phyloP scores from a whole-genome alignment of 2,888 invertebrate species.

The Alcis repandata region DNA sequence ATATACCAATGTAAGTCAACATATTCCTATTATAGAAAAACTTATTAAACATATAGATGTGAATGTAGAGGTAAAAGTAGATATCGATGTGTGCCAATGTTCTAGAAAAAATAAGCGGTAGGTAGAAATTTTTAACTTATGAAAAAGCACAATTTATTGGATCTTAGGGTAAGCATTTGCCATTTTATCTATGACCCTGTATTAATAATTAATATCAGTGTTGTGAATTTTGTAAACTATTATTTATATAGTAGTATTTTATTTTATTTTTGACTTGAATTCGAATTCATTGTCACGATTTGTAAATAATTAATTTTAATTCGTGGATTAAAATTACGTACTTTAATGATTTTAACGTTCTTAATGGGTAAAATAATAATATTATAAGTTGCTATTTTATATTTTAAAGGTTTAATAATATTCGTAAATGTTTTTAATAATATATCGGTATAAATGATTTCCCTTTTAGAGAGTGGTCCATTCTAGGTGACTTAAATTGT shows the following conservation, averaged over 20 bases:
- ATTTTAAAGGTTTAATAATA: slow-evolving; percentile 3
- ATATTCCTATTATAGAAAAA: slow-evolving; percentile 66
- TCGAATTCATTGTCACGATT: slow-evolving; percentile 19
- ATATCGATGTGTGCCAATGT: slow-evolving; percentile 68
- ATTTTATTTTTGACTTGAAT: slow-evolving; percentile 19
- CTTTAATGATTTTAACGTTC: slow-evolving; percentile 51
- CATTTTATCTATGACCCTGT: slow-evolving; percentile 60
- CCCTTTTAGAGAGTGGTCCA: slow-evolving; percentile 84
- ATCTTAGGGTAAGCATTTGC: slow-evolving; percentile 49
- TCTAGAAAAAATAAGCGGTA: slow-evolving; percentile 54
- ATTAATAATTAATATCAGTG: slow-evolving; percentile 64
- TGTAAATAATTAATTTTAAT: slow-evolving; percentile 32
- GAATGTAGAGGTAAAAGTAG: slow-evolving; percentile 60
- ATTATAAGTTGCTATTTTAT: background rate
- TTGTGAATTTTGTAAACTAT: slow-evolving; percentile 67
- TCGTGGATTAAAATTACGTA: slow-evolving; percentile 46
- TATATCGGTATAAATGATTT: slow-evolving; percentile 49
- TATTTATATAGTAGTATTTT: slow-evolving; percentile 41
- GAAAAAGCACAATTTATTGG: slow-evolving; percentile 57
- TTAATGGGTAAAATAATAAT: slow-evolving; percentile 22
- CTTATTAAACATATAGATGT: slow-evolving; percentile 58
- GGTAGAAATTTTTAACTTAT: slow-evolving; percentile 55
- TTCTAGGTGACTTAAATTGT: slow-evolving; percentile 85
- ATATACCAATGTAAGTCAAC: slow-evolving; percentile 43
- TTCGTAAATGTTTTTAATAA: slow-evolving; percentile 38